phyloP scores from a whole-genome alignment of 1,140 invertebrate genomes.

The Drosophila elegans region DNA sequence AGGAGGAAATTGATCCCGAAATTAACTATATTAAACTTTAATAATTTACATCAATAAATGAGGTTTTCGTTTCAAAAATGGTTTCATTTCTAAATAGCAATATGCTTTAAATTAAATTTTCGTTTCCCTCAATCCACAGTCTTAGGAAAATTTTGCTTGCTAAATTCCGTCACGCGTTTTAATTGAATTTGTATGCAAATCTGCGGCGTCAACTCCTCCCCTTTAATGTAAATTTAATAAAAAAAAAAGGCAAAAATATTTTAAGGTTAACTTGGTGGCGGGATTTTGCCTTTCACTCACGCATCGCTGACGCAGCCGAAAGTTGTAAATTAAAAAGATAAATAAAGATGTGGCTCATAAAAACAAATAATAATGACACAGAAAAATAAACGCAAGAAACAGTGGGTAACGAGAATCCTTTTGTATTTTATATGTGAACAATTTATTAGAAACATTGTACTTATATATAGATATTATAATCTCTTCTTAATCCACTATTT shows the following conservation, averaged over 20 bases:
- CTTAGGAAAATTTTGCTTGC: constrained; percentile 1
- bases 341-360: constrained; percentile 41
- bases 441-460: too few species aligned
- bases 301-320: constrained; percentile 32
- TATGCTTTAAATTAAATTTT: not conserved
- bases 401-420: not conserved
- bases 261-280: constrained; percentile 35
- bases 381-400: constrained; percentile 8
- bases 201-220: not conserved
- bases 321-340: constrained; percentile 52
- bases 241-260: constrained; percentile 11
- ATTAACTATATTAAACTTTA: not conserved
- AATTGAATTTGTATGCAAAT: constrained; percentile 47
- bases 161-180: constrained; percentile 29
- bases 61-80: not conserved
- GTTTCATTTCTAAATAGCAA: not conserved
- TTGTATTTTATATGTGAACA: not conserved
- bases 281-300: constrained; percentile 56
- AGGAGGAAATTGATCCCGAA: not conserved
- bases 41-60: not conserved
- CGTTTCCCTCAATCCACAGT: too few species aligned
- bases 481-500: not conserved
- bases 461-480: not conserved
- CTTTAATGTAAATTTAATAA: constrained; percentile 27
- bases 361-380: constrained; percentile 15